These are phyloP conservation scores for Aphis gossypii DNA, from an alignment of 1,140 invertebrate genomes.

Conservation along the genomic window DNA sequence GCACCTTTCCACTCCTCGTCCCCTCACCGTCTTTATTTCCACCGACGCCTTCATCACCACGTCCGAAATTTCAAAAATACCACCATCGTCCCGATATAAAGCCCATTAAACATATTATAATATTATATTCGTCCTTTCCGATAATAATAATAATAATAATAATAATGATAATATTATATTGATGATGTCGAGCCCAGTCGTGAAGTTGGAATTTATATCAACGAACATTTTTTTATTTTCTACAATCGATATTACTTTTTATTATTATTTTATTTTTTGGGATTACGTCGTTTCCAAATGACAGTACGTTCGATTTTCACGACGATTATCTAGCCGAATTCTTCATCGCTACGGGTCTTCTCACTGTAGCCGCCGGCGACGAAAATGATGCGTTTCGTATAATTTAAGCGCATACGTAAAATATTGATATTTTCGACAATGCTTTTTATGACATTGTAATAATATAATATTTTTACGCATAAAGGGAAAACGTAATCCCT, in stretches of 20 bases:
- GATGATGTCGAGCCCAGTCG: neutral
- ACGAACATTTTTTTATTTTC: constrained; percentile 16
- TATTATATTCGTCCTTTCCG: constrained; percentile 27
- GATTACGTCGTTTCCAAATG: constrained; percentile 21
- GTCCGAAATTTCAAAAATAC: constrained; percentile 53
- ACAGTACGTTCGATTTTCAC: constrained; percentile 51
- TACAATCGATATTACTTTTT: constrained; percentile 42
- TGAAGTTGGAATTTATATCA: constrained; percentile 49
- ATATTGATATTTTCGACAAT: neutral
- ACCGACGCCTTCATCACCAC: neutral
- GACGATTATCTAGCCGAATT: constrained; percentile 47
- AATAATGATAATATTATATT: neutral
- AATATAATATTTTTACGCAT: neutral
- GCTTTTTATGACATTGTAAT: neutral
- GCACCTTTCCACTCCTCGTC: too few species aligned
- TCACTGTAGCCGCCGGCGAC: too few species aligned
- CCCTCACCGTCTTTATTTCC: neutral
- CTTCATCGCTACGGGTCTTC: neutral
- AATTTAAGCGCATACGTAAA: constrained; percentile 23
- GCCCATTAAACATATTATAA: constrained; percentile 37
- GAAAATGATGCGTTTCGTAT: neutral
- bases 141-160: neutral
- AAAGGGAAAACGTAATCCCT: neutral
- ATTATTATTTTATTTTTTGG: constrained; percentile 10
- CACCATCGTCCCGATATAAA: neutral